Base-by-base conservation (phyloP, 1,140 invertebrate genomes). In the Cyclina sinensis region DNA sequence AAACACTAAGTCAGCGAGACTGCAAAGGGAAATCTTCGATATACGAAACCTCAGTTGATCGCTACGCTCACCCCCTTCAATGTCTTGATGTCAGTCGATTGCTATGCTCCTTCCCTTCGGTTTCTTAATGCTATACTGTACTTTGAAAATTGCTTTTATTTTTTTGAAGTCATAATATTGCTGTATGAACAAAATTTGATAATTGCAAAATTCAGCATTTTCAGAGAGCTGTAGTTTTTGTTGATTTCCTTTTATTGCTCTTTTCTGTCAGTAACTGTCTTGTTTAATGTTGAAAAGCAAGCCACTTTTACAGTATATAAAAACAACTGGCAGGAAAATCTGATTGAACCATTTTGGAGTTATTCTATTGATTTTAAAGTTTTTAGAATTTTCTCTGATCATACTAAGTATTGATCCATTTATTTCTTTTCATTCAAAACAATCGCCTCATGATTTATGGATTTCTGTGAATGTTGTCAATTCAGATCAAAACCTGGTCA, bases 351-450 rank as follows among this genome's bases (percentile, higher is more conserved):
- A 27, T 62, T 62, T 27, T n/a, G n/a, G 57, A 62, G 27, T 62
- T 62, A 62, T 24, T 62, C 27, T n/a, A 62, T 62, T 62, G 57
- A 62, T 62, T 62, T 11, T 4, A 9, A n/a, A 7, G 18, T 24
- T 62, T 27, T 24, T 62, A n/a, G n/a, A 27, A 11, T 27, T 57
- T 32, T 65, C 18, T 14, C 24, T 14, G n/a, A 35, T 27, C 65
- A 70, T 0, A 35, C 30, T 27, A 4, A 7, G 21, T 70, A 70
- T 70, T 70, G 65, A 70, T 70, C 65, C 2, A 30, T 35, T 37
- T 27, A 70, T 65, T 30, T 14, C 62, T 65, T 65, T 43, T 57
- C 30, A 65, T 65, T 65, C 24, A 65, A 65, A 65, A 65, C 24
- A 65, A 35, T n/a, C 27, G 4, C 65, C 1, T 70, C 24, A 11